Conservation (phyloP, 2,888 invertebrate species). For the Idaea dimidiata region DNA sequence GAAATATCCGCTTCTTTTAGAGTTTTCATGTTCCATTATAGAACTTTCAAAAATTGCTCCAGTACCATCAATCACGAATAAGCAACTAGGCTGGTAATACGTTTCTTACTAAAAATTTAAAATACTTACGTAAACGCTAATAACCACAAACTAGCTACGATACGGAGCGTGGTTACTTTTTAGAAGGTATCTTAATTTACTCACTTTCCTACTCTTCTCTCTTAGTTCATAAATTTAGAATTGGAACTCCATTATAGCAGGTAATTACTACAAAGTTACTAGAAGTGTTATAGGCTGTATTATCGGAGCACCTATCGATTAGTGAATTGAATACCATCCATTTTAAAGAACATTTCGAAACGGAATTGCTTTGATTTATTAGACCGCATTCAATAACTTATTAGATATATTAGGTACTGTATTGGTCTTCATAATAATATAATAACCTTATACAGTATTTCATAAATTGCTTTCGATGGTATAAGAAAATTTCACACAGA, state of each 20-base stretch:
- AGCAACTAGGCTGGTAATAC: too few species aligned
- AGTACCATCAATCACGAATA: too few species aligned
- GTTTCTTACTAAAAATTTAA: too few species aligned
- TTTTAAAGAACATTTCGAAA: constrained; percentile 6
- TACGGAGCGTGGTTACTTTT: too few species aligned
- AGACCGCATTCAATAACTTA: constrained; percentile 8
- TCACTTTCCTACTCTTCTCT: too few species aligned
- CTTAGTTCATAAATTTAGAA: too few species aligned
- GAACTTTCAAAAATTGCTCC: too few species aligned
- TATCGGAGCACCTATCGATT: neutral
- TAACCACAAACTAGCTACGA: too few species aligned
- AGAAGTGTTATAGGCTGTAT: neutral
- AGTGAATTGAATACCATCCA: constrained; percentile 6
- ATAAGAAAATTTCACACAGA: neutral
- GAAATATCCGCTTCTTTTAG: too few species aligned
- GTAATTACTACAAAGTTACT: neutral
- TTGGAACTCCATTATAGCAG: neutral
- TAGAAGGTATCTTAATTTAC: too few species aligned
- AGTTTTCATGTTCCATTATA: too few species aligned
- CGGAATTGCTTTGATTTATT: constrained; percentile 3
- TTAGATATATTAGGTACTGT: neutral
- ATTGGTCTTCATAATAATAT: neutral
- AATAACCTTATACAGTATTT: neutral
- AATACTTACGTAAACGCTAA: too few species aligned
- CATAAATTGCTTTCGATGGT: neutral